A percentile compares a stretch with the other conserved stretches of the same genome.
These are phyloP conservation scores for Pristionchus arcanus DNA, from an alignment of 2,888 invertebrate genomes.

Conservation along the genomic window DNA sequence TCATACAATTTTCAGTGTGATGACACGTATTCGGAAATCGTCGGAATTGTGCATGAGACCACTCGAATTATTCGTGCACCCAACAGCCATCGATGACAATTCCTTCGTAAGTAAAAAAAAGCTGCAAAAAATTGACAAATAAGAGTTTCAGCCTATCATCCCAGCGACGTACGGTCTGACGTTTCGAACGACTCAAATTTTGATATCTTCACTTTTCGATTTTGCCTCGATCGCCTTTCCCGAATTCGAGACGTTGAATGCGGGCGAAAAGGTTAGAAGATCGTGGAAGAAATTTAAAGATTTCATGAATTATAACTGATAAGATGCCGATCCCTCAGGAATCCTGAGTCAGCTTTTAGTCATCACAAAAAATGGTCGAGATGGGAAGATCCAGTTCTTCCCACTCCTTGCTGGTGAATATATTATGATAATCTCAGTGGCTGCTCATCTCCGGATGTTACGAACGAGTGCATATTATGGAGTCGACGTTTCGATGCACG, in stretches of 20 bases:
- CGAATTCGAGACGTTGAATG: background rate
- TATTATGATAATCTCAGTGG: background rate
- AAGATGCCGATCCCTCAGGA: background rate
- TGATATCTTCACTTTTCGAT: background rate
- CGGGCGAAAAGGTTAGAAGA: background rate
- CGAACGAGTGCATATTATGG: background rate
- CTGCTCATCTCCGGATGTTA: background rate
- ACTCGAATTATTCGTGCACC: conserved; percentile 32
- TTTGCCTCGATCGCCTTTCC: conserved; percentile 21
- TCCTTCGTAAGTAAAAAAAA: background rate
- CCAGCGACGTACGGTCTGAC: background rate
- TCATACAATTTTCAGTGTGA: conserved; percentile 27
- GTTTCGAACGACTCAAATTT: background rate
- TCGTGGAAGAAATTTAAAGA: background rate
- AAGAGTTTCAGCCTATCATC: conserved; percentile 11
- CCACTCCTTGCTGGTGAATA: background rate
- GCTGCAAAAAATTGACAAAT: background rate
- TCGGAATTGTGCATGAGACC: conserved; percentile 32
- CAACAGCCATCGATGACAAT: background rate
- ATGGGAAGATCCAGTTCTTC: background rate
- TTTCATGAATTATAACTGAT: background rate
- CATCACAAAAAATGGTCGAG: background rate
- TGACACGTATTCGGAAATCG: conserved; percentile 18
- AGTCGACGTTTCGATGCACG: background rate
- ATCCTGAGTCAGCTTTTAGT: background rate